These are phyloP conservation scores for Papilio dardanus DNA, from an alignment of 1,140 invertebrate species.

Conservation along the genomic window DNA sequence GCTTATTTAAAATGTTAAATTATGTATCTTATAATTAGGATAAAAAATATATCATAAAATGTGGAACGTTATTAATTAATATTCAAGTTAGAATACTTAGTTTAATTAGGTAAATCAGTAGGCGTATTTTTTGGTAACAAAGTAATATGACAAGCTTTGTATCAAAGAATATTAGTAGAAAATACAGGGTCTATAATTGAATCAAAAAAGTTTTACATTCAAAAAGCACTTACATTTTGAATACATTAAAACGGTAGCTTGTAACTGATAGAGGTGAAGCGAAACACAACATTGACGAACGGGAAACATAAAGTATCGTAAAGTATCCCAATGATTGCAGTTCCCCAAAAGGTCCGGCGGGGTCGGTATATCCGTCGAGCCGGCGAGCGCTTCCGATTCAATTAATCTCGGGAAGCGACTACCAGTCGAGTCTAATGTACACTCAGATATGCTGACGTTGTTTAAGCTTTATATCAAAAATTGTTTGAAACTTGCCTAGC, in stretches of 20 bases:
- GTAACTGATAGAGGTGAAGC: neutral
- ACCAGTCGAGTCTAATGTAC: conserved; percentile 1
- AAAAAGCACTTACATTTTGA: neutral
- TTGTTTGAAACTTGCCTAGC: neutral
- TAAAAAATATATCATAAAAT: neutral
- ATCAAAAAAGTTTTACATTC: no score
- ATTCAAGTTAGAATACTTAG: neutral
- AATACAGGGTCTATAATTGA: no score
- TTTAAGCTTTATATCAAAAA: neutral
- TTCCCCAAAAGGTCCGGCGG: conserved; percentile 71
- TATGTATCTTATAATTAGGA: neutral
- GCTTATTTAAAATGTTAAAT: conserved; percentile 9
- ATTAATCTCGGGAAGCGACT: conserved; percentile 69
- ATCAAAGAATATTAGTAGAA: no score
- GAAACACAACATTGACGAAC: conserved; percentile 26
- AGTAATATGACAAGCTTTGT: neutral
- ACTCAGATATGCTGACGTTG: neutral
- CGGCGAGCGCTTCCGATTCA: conserved; percentile 68
- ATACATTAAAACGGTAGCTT: neutral
- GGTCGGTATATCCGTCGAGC: conserved; percentile 63
- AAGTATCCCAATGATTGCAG: conserved; percentile 57
- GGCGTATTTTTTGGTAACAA: no score
- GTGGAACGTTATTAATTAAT: neutral
- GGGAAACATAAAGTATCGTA: conserved; percentile 37
- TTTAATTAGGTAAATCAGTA: neutral